Base-by-base conservation (phyloP, 2,888 invertebrate genomes). In the Acanthosoma haemorrhoidale region DNA sequence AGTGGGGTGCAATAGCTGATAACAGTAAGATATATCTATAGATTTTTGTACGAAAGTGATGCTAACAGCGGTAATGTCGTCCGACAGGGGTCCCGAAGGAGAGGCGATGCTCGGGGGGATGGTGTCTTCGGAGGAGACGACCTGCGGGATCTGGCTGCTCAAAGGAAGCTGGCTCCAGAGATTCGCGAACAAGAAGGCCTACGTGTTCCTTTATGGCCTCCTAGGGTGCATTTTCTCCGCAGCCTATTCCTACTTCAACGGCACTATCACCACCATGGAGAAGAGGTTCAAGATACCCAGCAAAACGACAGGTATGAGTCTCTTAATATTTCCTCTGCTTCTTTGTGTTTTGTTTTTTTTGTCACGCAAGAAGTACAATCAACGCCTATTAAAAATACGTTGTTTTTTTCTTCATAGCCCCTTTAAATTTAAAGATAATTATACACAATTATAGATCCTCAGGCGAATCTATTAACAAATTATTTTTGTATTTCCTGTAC, bases 211-310 rank as follows among this genome's bases (percentile, higher is more conserved):
- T 0, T 88, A 88, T 74, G 88, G 88, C 36, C 79, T 88, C 39
- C 82, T 88, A 5, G 88, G 88, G 3, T 87, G 87, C 76, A 83
- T 88, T 70, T 87, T 87, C 77, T 85, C 86, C 18, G 88, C 88
- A 76, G 86, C 86, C 71, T 88, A 85, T 76, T 85, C 88, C 3
- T 89, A 89, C 77, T 88, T 88, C 76, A 87, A 87, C 76, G 88
- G 88, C n/a, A 88, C 87, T 31, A 87, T 89, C 71, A 88, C 89
- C 64, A 88, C 88, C 3, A 81, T 89, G 73, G 89, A 89, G 78
- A 89, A 89, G 77, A 82, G 88, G 74, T 89, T 88, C 77, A 88
- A 87, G 79, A 88, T 89, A 76, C 87, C 88, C 15, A 88, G 87
- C 39, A 84, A 84, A 78, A 88, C 87, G 29, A 87, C 87, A 74